Evolutionary conservation across 1,140 invertebrate species (phyloP), one percentile per base, ranked within the genome.

Genomic region (Bombus confusus): DNA sequence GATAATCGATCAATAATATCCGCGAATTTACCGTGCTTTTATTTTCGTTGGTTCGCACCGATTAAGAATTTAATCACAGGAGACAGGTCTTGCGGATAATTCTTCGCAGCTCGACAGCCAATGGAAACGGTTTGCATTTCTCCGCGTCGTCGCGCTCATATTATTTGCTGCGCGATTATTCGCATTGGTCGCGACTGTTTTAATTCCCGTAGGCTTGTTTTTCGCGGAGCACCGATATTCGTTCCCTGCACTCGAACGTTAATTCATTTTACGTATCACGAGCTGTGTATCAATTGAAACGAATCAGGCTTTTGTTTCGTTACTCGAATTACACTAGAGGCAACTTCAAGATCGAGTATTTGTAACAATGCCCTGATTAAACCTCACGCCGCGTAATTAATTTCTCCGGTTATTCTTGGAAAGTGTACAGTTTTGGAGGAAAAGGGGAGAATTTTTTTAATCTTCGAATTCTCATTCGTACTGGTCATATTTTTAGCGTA

Each of bases 51-150:
- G 13, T 34, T 66, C 39, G 25, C 22, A 52, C n/a, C 43, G 66
- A 31, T 43, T 71, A 71, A 71, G 52, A 73, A 68, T 73, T 81
- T 81, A 81, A 73, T 81, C 80, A 73, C n/a, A 59, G 68, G 15
- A 31, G 64, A 25, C 1, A n/a, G 41, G 15, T 52, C 28, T 73
- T 37, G 47, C 25, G 37, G 69, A 41, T 59, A 31, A 72, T 62
- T 62, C 28, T 73, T 73, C 80, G 18, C 34, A 12, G 69, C 18
- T 81, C 52, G 80, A 62, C n/a, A 52, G 37, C 25, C 79, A 52
- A 57, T 52, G 41, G 41, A 41, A 72, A 59, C 43, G 9, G 31
- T 66, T 68, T 22, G 37, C 37, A n/a, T 34, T 41, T 31, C 25
- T 31, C 13, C 34, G 37, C 75, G 57, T 28, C 57, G 57, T 41